Conservation (phyloP, 2,797 vertebrate species). For the Gymnoscopelus braueri region DNA sequence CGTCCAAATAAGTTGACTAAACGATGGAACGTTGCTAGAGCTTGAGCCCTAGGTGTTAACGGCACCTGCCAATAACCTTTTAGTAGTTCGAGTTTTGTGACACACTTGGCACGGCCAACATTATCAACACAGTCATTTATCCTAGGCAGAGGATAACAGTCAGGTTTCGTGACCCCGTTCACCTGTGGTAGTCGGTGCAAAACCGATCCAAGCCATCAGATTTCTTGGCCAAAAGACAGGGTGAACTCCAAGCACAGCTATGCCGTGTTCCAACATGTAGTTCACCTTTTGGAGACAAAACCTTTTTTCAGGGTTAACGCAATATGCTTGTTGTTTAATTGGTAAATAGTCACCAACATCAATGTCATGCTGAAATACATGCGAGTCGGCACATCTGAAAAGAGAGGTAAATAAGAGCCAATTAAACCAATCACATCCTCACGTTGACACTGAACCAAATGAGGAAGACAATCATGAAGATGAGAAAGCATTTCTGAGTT, state of each 20-base stretch:
- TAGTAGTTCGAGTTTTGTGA: neutral
- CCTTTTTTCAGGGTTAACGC: neutral
- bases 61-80: neutral
- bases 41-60: neutral
- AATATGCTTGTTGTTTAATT: neutral
- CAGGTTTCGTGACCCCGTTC: too few species aligned
- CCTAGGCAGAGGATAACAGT: too few species aligned
- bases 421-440: too few species aligned
- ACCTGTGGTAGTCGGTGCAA: too few species aligned
- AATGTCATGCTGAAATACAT: slow-evolving; percentile 1
- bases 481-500: too few species aligned
- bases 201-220: too few species aligned
- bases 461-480: too few species aligned
- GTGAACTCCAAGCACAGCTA: slow-evolving; percentile 1
- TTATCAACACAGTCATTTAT: too few species aligned
- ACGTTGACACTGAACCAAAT: too few species aligned
- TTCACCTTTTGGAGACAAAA: neutral
- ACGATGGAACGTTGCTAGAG: neutral
- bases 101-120: neutral
- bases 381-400: slow-evolving; percentile 3
- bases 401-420: neutral
- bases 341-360: neutral
- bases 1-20: neutral
- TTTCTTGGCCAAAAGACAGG: neutral
- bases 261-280: neutral